Conservation (phyloP, 2,113 vertebrate genomes). For the Spea bombifrons region DNA sequence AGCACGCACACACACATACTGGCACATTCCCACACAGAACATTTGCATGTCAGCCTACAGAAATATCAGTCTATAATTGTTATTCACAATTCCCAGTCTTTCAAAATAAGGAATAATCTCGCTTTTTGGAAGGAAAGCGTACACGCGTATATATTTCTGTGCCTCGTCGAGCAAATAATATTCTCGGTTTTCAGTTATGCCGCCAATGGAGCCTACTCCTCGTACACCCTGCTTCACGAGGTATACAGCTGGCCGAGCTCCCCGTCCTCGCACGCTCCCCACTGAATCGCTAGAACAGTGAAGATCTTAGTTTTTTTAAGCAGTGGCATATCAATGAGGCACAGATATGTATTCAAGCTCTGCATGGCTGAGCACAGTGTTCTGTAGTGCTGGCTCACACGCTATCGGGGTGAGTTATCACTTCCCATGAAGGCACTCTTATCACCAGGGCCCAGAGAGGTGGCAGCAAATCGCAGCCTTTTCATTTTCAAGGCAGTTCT, state of each 20-base stretch:
- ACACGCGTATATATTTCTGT: conserved; percentile 59
- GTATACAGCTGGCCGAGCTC: conserved; percentile 72
- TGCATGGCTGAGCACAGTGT: conserved; percentile 98
- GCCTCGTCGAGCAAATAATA: conserved; percentile 76
- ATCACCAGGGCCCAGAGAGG: conserved; percentile 99
- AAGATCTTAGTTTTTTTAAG: conserved; percentile 82
- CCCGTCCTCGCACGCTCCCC: conserved; percentile 62
- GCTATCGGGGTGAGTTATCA: conserved; percentile 99
- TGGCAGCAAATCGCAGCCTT: conserved; percentile 88
- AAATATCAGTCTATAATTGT: neutral
- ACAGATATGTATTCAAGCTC: conserved; percentile 96
- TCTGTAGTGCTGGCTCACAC: conserved; percentile 95
- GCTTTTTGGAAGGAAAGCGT: conserved; percentile 41
- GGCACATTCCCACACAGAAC: no score
- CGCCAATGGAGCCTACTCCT: conserved; percentile 72
- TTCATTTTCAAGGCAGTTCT: conserved; percentile 95
- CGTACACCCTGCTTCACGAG: conserved; percentile 76
- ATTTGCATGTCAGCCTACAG: neutral
- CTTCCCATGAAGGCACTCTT: conserved; percentile 99
- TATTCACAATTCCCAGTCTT: neutral
- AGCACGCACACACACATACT: no score
- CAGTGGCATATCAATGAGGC: conserved; percentile 97
- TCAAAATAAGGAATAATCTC: neutral
- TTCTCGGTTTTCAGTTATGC: conserved; percentile 86
- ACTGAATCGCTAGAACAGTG: conserved; percentile 82